Base-by-base conservation (phyloP, 1,140 invertebrate species). In the Pseudomyrmex flavicornis region DNA sequence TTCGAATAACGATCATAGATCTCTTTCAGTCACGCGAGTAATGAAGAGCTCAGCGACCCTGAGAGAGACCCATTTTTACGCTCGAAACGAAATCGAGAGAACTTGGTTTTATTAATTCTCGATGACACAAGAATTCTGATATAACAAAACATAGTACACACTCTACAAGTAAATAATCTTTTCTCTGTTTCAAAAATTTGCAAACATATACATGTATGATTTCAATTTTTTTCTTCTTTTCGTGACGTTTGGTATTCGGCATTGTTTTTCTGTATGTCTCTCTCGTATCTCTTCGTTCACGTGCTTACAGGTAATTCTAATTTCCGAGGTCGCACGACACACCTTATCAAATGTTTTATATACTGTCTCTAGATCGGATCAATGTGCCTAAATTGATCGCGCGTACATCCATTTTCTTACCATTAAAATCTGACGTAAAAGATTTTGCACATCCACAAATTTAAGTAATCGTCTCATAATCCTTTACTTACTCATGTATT, bases 1-100 rank as follows among this genome's bases (percentile, higher is more conserved):
- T 88, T 80, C 85, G 80, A 88, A 90, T 54, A 58, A 48, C 68
- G 59, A 72, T 75, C 50, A 26, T 88, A 82, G 62, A 88, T 88
- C 72, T 82, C 61, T 56, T 58, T 70, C 50, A 54, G 70, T 85
- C 86, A 88, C 83, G 87, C 83, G 54, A 88, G 66, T 80, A 80
- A 80, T 80, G 66, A 70, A 80, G 44, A 80, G 76, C 76, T 80
- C 76, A 80, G 76, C 65, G 66, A 80, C 76, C 76, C 76, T 20
- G n/a, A 35, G n/a, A 70, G 44, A 59, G 56, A 80, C n/a, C 56
- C 12, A 72, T 70, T 79, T 79, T 70, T 54, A 46, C 26, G 8
- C 17, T 46, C 2, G 12, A 72, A 70, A 48, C 61, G n/a, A 59
- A 22, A 10, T 63, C 20, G 12, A 22, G 5, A 35, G 13, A 59